A percentile compares a stretch with the other conserved stretches of the same genome.
These are phyloP conservation scores for Tyto alba DNA, from an alignment of 2,113 vertebrate species.

Conservation along the genomic window DNA sequence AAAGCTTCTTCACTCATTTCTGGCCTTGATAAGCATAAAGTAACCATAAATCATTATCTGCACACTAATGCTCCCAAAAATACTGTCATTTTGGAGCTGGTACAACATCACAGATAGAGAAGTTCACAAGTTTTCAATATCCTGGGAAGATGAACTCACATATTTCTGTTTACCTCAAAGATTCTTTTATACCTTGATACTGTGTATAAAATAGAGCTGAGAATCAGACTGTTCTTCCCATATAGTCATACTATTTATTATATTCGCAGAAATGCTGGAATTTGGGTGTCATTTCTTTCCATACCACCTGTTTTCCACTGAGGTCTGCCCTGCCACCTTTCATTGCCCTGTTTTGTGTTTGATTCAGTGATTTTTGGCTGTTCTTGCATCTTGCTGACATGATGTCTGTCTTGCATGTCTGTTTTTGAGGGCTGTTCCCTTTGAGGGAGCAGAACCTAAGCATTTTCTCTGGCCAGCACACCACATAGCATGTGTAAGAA, in stretches of 20 bases:
- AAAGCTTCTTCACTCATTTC: background rate
- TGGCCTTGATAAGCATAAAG: background rate
- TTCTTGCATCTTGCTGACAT: background rate
- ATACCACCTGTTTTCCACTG: background rate
- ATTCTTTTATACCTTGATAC: background rate
- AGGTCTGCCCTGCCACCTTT: background rate
- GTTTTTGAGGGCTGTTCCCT: background rate
- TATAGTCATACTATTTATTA: background rate
- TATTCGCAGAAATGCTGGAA: background rate
- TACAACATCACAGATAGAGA: background rate
- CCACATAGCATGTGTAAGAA: background rate
- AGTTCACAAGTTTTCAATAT: background rate
- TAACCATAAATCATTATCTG: background rate
- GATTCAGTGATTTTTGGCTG: background rate
- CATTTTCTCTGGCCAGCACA: background rate
- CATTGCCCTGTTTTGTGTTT: background rate
- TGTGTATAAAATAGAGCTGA: background rate
- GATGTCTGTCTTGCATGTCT: background rate
- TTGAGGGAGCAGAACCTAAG: background rate
- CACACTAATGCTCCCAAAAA: background rate
- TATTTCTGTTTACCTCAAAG: background rate
- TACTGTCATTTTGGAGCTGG: background rate
- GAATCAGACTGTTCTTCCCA: background rate
- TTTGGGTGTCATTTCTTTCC: background rate
- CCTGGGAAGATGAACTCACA: background rate